Base-by-base conservation (phyloP, 2,113 vertebrate genomes). In the Hypomesus transpacificus region DNA sequence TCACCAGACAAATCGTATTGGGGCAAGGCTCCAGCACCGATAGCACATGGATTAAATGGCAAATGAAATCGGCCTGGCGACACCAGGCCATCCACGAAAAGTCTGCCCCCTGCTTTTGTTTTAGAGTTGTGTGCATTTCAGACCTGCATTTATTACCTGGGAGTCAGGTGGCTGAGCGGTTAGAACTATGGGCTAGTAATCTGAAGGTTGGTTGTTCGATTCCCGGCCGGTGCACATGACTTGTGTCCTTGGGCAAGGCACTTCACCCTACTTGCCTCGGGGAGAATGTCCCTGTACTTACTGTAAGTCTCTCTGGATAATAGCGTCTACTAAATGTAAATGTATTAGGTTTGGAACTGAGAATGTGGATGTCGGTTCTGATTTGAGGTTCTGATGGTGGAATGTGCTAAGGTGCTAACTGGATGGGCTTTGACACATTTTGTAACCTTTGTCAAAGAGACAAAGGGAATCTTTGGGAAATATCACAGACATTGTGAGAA, bases 381-480 rank as follows among this genome's bases (percentile, higher is more conserved):
- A 3, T 54, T 54, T 54, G 53, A 14, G 18, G 53, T 34, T 34
- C 31, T 34, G 31, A 34, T 34, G 31, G 7, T 34, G 31, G 31
- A 34, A 34, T 34, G 31, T 34, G 31, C 31, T 34, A 34, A 34
- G 31, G 31, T 34, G 31, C 31, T 3, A 34, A 0, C 31, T 34
- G 31, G 31, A 34, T 34, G 31, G 31, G 31, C 31, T 7, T 34
- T 1, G 31, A 34, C 7, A 7, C 6, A 4, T 34, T 34, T 34
- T 34, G 31, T 7, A 68, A 71, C 62, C 68, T 82, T 75, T 66
- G 58, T 72, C 79, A 70, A 58, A 52, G 39, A 53, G 46, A 20
- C 26, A 54, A 52, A 34, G 53, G 75, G 69, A 39, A 66, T 72
- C 67, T 65, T 69, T 39, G 58, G 51, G 16, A 53, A 9, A 60